Evolutionary conservation across 2,113 vertebrate species (phyloP), one percentile per base, ranked within the genome.

Genomic region (Serilophus lunatus): DNA sequence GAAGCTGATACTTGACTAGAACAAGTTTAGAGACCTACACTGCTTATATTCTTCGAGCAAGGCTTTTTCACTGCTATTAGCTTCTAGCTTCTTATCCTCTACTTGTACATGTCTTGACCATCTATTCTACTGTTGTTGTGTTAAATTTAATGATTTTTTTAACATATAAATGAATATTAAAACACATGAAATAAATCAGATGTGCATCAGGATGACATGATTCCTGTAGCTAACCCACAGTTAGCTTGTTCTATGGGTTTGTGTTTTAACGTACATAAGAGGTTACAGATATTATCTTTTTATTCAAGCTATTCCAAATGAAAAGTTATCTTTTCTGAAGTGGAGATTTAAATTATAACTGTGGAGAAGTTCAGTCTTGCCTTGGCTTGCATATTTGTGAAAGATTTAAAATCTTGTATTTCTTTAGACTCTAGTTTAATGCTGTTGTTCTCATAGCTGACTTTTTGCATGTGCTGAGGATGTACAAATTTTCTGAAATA

Each of bases 221-320:
- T 53, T 83, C 31, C 23, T 81, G 14, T 44, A 65, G 28, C 22
- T 61, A 70, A 24, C 8, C 17, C 40, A 42, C 20, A 82, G 28
- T 49, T 16, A 82, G 9, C 23, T 66, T 0, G 0, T 35, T 29
- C 13, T 11, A 3, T 35, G 35, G 0, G 0, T 57, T 75, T 86
- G 31, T 64, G 44, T 64, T 72, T 69, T 71, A 51, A 35, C 7
- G 33, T 6, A 28, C 2, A 10, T 31, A 31, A 81, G 64, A 81
- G 64, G 49, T 51, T 17, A 28, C 19, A 13, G 35, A 83, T 74
- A 40, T 50, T 28, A 16, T 29, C 17, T 86, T 45, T 84, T 76
- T 72, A 18, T 44, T 70, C 82, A 5, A 61, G 18, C 12, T 28
- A 19, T 24, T 18, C 24, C 49, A 36, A 89, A 50, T 60, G 65